Conservation (phyloP, 2,797 vertebrate genomes). For the Chaenodraco wilsoni region DNA sequence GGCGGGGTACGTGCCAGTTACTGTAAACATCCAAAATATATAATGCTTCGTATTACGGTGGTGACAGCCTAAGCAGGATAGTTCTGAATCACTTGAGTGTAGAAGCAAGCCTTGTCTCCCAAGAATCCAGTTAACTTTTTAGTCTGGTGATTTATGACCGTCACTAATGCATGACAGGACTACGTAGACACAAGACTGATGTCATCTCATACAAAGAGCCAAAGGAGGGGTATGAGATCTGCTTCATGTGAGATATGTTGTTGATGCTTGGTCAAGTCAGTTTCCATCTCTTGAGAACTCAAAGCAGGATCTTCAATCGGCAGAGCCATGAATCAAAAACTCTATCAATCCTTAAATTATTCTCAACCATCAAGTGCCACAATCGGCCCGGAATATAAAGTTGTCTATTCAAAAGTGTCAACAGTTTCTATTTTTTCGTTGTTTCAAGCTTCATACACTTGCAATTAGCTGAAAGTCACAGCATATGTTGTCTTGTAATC, state of each 20-base stretch:
- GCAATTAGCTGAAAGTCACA: background rate
- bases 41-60: constrained; percentile 41
- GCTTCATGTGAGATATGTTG: constrained; percentile 35
- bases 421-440: background rate
- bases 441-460: background rate
- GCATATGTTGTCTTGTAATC: constrained; percentile 11
- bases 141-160: constrained; percentile 67
- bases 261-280: constrained; percentile 48
- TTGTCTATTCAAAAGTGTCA: constrained; percentile 9
- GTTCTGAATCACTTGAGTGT: constrained; percentile 41
- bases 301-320: constrained; percentile 25
- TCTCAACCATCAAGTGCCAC: constrained; percentile 24
- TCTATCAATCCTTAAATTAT: constrained; percentile 45
- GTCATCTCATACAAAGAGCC: constrained; percentile 58
- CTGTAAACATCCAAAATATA: constrained; percentile 34
- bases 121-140: constrained; percentile 61
- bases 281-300: constrained; percentile 57
- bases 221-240: constrained; percentile 17
- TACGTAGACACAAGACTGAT: constrained; percentile 64
- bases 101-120: constrained; percentile 36
- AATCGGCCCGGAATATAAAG: constrained; percentile 29
- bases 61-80: constrained; percentile 46
- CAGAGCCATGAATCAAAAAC: constrained; percentile 56
- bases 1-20: constrained; percentile 17
- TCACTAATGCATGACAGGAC: constrained; percentile 65